A percentile compares a stretch with the other conserved stretches of the same genome.
These are phyloP conservation scores for Notocelia uddmanniana DNA, from an alignment of 2,888 invertebrate genomes.

Conservation along the genomic window DNA sequence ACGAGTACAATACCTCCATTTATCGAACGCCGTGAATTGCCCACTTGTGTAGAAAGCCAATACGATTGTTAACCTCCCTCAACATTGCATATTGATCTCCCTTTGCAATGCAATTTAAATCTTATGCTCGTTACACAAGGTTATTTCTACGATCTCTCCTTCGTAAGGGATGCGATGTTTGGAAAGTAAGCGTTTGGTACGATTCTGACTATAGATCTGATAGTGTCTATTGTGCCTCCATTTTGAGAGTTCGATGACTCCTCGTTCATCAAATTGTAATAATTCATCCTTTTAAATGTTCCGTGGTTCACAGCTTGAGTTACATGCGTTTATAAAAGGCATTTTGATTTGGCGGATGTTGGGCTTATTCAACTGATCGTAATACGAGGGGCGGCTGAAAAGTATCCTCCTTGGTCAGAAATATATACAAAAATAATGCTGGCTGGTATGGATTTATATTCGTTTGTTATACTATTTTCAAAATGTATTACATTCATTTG, in stretches of 20 bases:
- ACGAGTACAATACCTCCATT: constrained; percentile 53
- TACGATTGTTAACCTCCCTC: constrained; percentile 47
- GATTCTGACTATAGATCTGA: constrained; percentile 65
- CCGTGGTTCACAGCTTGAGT: constrained; percentile 29
- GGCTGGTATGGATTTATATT: too few relatives aligned
- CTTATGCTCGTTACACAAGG: background rate
- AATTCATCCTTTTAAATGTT: constrained; percentile 46
- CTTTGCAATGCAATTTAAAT: background rate
- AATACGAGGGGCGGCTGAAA: too few relatives aligned
- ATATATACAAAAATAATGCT: too few relatives aligned
- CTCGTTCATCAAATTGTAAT: constrained; percentile 59
- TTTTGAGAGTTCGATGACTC: constrained; percentile 73
- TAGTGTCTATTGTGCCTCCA: constrained; percentile 65
- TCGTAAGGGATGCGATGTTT: constrained; percentile 1
- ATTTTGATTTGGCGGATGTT: constrained; percentile 19
- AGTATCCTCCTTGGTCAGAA: too few relatives aligned
- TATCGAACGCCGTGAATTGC: constrained; percentile 62
- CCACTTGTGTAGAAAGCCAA: constrained; percentile 57
- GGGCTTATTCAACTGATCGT: background rate
- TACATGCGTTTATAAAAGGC: constrained; percentile 9
- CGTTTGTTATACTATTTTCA: too few relatives aligned
- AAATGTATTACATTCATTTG: too few relatives aligned
- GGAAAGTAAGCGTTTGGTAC: constrained; percentile 41
- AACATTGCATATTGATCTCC: background rate
- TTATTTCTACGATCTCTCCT: background rate